These are phyloP conservation scores for Alfaro cultratus DNA, from an alignment of 2,797 vertebrate species.

Conservation along the genomic window DNA sequence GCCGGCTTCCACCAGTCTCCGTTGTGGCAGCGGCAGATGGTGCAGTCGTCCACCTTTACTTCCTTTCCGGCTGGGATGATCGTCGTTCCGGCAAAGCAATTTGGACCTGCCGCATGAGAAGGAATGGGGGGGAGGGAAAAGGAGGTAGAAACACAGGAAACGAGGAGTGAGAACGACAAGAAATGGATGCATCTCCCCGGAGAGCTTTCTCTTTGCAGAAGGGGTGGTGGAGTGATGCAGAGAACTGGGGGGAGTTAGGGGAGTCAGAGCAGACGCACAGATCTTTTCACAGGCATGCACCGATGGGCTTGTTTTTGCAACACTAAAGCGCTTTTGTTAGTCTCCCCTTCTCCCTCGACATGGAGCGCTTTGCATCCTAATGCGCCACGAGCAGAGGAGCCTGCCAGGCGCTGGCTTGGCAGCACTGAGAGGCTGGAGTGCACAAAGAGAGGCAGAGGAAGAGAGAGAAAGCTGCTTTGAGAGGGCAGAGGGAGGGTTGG, in stretches of 20 bases:
- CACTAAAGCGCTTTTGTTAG: constrained; percentile 85
- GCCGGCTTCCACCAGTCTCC: constrained; percentile 99
- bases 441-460: constrained; percentile 59
- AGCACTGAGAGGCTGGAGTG: constrained; percentile 69
- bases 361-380: constrained; percentile 82
- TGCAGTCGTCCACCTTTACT: constrained; percentile 99
- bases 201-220: constrained; percentile 65
- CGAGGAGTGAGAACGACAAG: constrained; percentile 63
- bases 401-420: constrained; percentile 78
- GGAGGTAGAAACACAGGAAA: constrained; percentile 42
- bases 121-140: background rate
- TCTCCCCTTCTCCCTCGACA: constrained; percentile 79
- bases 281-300: constrained; percentile 83
- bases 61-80: constrained; percentile 99
- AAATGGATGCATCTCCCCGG: constrained; percentile 67
- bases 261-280: constrained; percentile 78
- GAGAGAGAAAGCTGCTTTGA: constrained; percentile 68
- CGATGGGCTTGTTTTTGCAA: constrained; percentile 84
- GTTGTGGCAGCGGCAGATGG: constrained; percentile 99
- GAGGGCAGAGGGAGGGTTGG: constrained; percentile 66
- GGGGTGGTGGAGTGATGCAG: constrained; percentile 67
- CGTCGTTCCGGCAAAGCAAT: constrained; percentile 98
- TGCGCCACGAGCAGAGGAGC: constrained; percentile 69
- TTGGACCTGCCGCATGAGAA: constrained; percentile 89
- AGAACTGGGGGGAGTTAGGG: constrained; percentile 70